Base-by-base conservation (phyloP, 2,113 vertebrate genomes). In the Blennius ocellaris region DNA sequence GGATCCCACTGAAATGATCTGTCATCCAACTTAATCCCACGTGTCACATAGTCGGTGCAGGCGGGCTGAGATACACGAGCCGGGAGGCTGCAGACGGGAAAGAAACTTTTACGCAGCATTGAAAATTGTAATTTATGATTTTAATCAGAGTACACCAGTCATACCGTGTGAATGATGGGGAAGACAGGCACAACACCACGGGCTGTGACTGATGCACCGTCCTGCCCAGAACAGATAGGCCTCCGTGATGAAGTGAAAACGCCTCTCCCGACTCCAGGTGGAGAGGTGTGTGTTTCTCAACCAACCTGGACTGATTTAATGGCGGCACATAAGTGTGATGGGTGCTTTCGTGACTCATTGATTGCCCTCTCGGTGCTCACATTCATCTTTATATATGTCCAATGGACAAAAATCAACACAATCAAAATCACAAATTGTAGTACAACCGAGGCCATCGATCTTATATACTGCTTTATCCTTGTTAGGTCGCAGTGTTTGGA, bases 161-260 rank as follows among this genome's bases (percentile, higher is more conserved):
- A 16, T 64, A 70, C 51, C 6, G 12, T 40, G 56, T 40, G 12
- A 73, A 45, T 0, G 15, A 76, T 58, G 48, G 40, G 41, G 9
- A 6, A 8, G 68, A 68, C 14, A 17, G 61, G 14, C 36, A 17
- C 0, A 1, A 37, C 40, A 75, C 10, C 38, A 49, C 10, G 15
- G 21, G 64, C 39, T 38, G 59, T 72, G 76, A 84, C 65, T 54
- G 76, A 85, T 78, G 64, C 21, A 15, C 12, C 43, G 69, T 21
- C 80, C 12, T 54, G n/a, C 39, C 5, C 21, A 38, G 14, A 67
- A 60, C 6, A 38, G 64, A 74, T 64, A 69, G 68, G 52, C 41
- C 66, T 57, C 30, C 70, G 40, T 80, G 50, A 73, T 43, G 40
- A 6, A 53, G 15, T 36, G 38, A 58, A 17, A 52, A 44, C 38